Evolutionary conservation across 1,140 invertebrate species (phyloP).

Genomic region (Calycopis cecrops): DNA sequence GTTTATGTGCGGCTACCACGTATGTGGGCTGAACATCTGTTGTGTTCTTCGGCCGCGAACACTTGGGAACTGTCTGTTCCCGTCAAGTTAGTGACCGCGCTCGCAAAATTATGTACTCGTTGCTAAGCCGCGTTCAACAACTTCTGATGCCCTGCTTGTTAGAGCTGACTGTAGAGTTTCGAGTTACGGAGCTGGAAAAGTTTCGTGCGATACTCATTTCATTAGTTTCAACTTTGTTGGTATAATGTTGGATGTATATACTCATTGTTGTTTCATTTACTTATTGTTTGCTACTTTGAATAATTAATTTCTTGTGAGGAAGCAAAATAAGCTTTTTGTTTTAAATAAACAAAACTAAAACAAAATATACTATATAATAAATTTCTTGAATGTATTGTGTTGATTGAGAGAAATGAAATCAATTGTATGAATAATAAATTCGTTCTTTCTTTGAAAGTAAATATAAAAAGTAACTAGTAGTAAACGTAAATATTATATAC

Average conservation of each 20-base stretch:
- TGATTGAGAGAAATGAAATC: no score
- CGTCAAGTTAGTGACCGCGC: constrained; percentile 36
- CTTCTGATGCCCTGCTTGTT: constrained; percentile 62
- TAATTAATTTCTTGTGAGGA: no score
- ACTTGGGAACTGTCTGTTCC: constrained; percentile 41
- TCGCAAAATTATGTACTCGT: constrained; percentile 48
- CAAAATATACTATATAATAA: no score
- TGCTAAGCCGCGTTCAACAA: constrained; percentile 50
- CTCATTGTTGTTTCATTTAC: background rate
- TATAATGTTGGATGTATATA: constrained; percentile 13
- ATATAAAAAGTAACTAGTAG: no score
- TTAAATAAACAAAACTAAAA: no score
- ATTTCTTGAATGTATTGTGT: no score
- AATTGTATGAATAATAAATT: no score
- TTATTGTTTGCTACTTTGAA: no score
- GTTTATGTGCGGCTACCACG: background rate
- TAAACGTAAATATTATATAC: no score
- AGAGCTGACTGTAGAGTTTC: constrained; percentile 49
- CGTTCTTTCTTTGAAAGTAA: no score
- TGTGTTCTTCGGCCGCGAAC: constrained; percentile 23
- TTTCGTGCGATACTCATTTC: constrained; percentile 55
- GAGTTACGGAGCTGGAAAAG: constrained; percentile 56
- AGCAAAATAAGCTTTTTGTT: no score
- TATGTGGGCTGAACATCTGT: constrained; percentile 6
- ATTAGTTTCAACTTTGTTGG: constrained; percentile 19